A percentile compares a stretch with the other conserved stretches of the same genome.
Conservation (phyloP, 2,113 vertebrate species). For the Galbula dea region DNA sequence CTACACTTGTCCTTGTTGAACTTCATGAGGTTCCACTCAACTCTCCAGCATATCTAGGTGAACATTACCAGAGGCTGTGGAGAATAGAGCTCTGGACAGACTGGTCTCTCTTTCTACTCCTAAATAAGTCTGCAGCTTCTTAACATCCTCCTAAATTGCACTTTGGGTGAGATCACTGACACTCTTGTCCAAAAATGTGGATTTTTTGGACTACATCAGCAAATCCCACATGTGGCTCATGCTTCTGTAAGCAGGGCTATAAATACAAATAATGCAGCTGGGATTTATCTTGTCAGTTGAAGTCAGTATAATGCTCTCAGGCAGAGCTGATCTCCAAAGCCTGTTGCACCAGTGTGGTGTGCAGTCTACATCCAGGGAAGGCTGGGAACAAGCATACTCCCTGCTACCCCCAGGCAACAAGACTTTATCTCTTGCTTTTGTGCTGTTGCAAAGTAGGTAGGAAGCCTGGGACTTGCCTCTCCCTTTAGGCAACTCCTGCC, state of each 20-base stretch:
- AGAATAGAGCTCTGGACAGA: not conserved
- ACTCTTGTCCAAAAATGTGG: slow-evolving; percentile 52
- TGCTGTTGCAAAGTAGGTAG: not conserved
- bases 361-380: not conserved
- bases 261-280: slow-evolving; percentile 62
- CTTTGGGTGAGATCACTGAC: slow-evolving; percentile 25
- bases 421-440: not conserved
- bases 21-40: no score
- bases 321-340: slow-evolving; percentile 6
- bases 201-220: slow-evolving; percentile 57
- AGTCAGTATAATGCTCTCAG: slow-evolving; percentile 19
- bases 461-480: not conserved
- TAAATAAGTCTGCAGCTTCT: slow-evolving; percentile 17
- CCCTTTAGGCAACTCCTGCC: not conserved
- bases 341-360: slow-evolving; percentile 13
- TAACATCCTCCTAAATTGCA: not conserved
- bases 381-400: not conserved
- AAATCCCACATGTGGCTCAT: slow-evolving; percentile 43
- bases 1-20: no score
- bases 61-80: not conserved
- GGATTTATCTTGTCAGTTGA: slow-evolving; percentile 49
- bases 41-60: no score
- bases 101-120: not conserved
- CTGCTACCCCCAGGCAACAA: not conserved
- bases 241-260: slow-evolving; percentile 63